Conservation (phyloP, 92 coral and sea anemone genomes). For the Epizoanthus rinbou region DNA sequence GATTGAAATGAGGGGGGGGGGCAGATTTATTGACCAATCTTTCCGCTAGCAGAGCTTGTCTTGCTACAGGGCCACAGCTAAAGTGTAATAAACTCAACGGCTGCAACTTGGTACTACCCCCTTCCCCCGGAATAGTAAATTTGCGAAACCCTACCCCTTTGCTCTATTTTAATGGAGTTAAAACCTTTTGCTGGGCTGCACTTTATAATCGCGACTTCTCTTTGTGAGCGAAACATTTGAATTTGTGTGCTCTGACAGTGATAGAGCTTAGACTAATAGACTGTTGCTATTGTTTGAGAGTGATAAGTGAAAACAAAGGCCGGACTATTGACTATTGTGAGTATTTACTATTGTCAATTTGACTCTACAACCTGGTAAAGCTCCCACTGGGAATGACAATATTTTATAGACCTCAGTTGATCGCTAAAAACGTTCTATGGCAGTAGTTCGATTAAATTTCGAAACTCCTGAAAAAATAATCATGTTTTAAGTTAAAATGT, state of each 20-base stretch:
- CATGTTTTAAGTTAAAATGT: neutral
- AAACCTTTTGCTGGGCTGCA: neutral
- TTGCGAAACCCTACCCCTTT: no score
- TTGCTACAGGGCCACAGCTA: no score
- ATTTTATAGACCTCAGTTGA: neutral
- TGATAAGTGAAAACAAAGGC: constrained; percentile 24
- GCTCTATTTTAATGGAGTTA: no score
- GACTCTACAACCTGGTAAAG: neutral
- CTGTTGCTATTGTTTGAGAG: neutral
- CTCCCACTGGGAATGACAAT: neutral
- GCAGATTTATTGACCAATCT: no score
- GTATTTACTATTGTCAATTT: neutral
- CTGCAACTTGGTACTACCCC: no score
- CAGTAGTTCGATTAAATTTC: neutral
- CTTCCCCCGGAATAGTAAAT: no score
- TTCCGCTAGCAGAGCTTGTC: no score
- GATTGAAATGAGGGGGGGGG: no score
- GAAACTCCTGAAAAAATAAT: neutral
- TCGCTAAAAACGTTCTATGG: neutral
- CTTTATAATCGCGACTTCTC: neutral
- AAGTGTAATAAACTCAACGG: no score
- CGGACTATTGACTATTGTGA: neutral
- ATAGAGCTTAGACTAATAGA: constrained; percentile 1
- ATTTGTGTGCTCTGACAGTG: neutral
- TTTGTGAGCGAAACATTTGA: neutral